Evolutionary conservation across 1,140 invertebrate genomes (phyloP), one percentile per base, ranked within the genome.

Genomic region (Lepidurus packardi): DNA sequence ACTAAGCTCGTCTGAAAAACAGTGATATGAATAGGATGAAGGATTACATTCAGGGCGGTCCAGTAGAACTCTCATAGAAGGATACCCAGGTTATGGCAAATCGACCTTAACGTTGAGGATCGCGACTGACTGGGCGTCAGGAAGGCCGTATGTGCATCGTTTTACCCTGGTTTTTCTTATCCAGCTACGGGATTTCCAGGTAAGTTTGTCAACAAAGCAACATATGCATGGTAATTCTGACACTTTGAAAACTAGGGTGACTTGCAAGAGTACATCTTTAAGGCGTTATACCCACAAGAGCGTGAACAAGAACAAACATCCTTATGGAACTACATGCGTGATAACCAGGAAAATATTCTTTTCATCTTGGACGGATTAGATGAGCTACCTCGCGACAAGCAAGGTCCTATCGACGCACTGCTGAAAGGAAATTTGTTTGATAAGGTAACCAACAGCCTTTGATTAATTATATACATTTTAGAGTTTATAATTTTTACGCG

Each of bases 341-440:
- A 81, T 43, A 44, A 82, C 74, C 81, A 81, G 43, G 78, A 81
- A n/a, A 75, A 80, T 21, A 80, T 82, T 34, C 73, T 83, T 1
- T 82, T 83, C 73, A 80, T 83, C 44, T 76, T 83, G 76, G 82
- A 83, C 73, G 82, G 82, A 13, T 81, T 82, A 43, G 82, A 83
- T 44, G 82, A 83, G 42, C 79, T 83, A 75, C 77, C 78, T 11
- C 78, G 76, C 11, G 74, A 79, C 47, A 79, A 82, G 73, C 78
- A 80, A 42, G 79, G 76, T 8, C 77, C 80, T n/a, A 80, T 83
- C 11, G 77, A 81, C n/a, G 80, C 81, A 43, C 76, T 83, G 44
- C 73, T 83, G 21, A 73, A 79, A 24, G 80, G 80, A 43, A 75
- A 80, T 43, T 78, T 81, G 47, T 81, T 83, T 45, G 81, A 80